A percentile compares a stretch with the other conserved stretches of the same genome.
Conservation (phyloP, 2,888 invertebrate genomes). For the Cheilosia variabilis region DNA sequence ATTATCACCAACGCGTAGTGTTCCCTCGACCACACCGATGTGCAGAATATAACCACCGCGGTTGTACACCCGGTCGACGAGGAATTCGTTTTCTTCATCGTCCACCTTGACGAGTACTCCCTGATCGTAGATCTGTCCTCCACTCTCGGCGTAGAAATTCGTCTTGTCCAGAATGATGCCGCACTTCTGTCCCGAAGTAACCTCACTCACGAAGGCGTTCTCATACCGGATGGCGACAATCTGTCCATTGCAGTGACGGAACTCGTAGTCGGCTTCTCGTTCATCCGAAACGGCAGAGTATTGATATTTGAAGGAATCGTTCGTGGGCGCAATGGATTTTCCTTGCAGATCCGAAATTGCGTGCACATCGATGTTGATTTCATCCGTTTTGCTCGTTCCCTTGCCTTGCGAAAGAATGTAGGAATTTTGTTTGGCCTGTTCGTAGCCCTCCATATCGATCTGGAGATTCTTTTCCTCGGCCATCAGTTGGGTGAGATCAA, state of each 20-base stretch:
- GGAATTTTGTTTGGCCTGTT: slow-evolving; percentile 95
- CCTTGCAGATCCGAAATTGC: slow-evolving; percentile 95
- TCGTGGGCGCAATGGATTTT: slow-evolving; percentile 90
- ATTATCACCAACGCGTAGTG: slow-evolving; percentile 92
- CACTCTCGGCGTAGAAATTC: slow-evolving; percentile 99
- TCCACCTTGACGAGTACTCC: slow-evolving; percentile 93
- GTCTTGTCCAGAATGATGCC: slow-evolving; percentile 96
- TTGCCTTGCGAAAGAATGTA: slow-evolving; percentile 95
- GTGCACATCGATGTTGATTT: slow-evolving; percentile 96
- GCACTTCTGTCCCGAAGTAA: slow-evolving; percentile 93
- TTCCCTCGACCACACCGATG: slow-evolving; percentile 94
- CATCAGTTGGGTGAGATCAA: slow-evolving; percentile 99
- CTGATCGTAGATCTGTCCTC: slow-evolving; percentile 98
- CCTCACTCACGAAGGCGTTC: slow-evolving; percentile 93
- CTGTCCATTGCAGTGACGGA: slow-evolving; percentile 88
- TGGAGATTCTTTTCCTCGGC: slow-evolving; percentile 96
- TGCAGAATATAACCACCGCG: slow-evolving; percentile 98
- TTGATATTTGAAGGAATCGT: slow-evolving; percentile 96
- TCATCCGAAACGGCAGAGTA: slow-evolving; percentile 89
- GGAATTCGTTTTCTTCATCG: slow-evolving; percentile 95
- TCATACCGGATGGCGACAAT: slow-evolving; percentile 92
- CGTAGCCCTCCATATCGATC: slow-evolving; percentile 96
- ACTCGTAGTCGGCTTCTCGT: slow-evolving; percentile 90
- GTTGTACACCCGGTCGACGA: slow-evolving; percentile 96
- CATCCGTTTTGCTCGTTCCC: slow-evolving; percentile 91